Evolutionary conservation across 64 coral and sea anemone species (phyloP).

Genomic region (Acropora tenuis): DNA sequence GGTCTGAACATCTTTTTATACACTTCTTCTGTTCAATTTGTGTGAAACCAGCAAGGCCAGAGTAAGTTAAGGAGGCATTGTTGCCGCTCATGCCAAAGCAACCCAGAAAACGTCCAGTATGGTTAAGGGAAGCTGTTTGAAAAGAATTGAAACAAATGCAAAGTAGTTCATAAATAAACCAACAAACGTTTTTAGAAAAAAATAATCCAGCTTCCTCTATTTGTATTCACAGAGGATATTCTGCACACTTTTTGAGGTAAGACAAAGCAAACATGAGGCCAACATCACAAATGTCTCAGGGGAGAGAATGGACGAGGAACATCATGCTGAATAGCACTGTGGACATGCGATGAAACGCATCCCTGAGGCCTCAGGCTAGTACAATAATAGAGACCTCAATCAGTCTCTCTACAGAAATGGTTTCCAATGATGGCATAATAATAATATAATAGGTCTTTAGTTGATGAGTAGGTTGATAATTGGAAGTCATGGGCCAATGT

Average conservation of each 20-base stretch:
- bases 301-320: too few relatives aligned
- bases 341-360: too few relatives aligned
- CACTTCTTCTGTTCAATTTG: constrained; percentile 13
- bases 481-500: too few relatives aligned
- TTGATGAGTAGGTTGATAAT: too few relatives aligned
- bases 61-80: neutral
- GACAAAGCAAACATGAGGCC: too few relatives aligned
- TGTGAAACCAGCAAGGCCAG: neutral
- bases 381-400: neutral
- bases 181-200: neutral
- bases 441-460: too few relatives aligned
- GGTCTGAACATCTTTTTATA: neutral
- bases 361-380: too few relatives aligned
- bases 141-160: neutral
- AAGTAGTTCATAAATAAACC: neutral
- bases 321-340: too few relatives aligned
- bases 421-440: neutral
- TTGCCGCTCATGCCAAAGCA: neutral
- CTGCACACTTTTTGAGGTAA: too few relatives aligned
- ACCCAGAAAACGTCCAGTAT: neutral
- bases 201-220: too few relatives aligned
- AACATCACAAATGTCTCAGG: too few relatives aligned
- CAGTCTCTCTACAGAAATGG: neutral
- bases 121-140: neutral
- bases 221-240: too few relatives aligned